phyloP scores from a whole-genome alignment of 2,797 vertebrate species.

The Streptopelia turtur region DNA sequence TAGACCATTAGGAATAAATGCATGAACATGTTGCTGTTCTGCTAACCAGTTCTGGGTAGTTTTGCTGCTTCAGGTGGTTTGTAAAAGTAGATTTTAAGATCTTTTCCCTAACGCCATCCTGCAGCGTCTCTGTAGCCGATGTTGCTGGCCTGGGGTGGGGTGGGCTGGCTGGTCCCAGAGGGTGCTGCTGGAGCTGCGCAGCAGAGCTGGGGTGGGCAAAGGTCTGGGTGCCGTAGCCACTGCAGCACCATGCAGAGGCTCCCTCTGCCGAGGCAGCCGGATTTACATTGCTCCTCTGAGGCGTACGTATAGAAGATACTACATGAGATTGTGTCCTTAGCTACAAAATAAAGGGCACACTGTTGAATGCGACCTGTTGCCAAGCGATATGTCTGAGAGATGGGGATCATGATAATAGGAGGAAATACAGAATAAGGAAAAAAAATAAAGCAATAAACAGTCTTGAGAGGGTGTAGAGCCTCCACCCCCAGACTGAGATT shows the following conservation, averaged over 20 bases:
- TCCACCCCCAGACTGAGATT: not conserved
- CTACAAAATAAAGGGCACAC: not conserved
- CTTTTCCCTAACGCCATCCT: not conserved
- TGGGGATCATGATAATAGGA: not conserved
- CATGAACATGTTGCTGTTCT: not conserved
- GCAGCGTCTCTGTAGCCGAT: fast-evolving
- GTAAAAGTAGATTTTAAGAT: not conserved
- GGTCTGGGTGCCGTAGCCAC: not conserved
- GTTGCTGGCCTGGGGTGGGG: not conserved
- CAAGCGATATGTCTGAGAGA: fast-evolving
- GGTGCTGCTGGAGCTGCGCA: not conserved
- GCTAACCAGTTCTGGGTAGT: not conserved
- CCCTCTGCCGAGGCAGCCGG: not conserved
- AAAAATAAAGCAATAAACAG: not conserved
- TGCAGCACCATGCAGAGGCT: not conserved
- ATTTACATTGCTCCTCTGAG: not conserved
- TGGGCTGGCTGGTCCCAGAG: not conserved
- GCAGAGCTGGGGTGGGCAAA: not conserved
- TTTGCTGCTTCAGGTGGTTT: not conserved
- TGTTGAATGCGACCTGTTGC: not conserved
- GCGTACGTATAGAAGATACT: not conserved
- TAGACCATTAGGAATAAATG: slow-evolving; percentile 23
- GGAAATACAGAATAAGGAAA: not conserved
- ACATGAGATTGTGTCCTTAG: not conserved
- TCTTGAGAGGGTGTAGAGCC: not conserved